A percentile compares a stretch with the other conserved stretches of the same genome.
These are phyloP conservation scores for Athripsodes cinereus DNA, from an alignment of 2,888 invertebrate species.

Conservation along the genomic window DNA sequence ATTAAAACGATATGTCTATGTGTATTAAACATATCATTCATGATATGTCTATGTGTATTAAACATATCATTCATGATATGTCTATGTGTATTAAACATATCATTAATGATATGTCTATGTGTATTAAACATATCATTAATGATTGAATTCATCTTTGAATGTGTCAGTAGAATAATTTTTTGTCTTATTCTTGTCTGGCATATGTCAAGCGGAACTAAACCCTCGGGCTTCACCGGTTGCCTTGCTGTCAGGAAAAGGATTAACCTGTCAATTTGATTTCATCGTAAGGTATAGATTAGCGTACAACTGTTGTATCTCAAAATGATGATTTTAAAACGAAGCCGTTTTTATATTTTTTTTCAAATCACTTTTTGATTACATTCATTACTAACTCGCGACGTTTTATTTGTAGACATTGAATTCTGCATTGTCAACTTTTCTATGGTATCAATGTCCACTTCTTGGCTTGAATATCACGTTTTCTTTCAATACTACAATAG, in stretches of 20 bases:
- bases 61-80: background rate
- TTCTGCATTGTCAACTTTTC: too few species aligned
- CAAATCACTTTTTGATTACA: background rate
- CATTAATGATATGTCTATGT: background rate
- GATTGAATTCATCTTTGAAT: too few species aligned
- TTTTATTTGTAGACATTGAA: too few species aligned
- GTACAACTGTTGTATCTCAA: conserved; percentile 17
- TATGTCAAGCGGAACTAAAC: conserved; percentile 25
- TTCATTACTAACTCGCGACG: too few species aligned
- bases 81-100: background rate
- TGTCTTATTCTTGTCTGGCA: conserved; percentile 27
- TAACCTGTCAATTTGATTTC: conserved; percentile 24
- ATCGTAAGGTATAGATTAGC: conserved; percentile 22
- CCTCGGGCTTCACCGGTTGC: conserved; percentile 17
- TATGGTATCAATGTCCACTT: too few species aligned
- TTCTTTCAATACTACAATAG: too few species aligned
- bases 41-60: background rate
- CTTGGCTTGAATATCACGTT: too few species aligned
- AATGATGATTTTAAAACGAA: background rate
- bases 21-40: background rate
- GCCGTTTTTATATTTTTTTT: background rate
- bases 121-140: background rate
- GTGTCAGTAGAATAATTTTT: background rate
- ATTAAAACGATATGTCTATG: background rate
- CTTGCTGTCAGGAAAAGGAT: conserved; percentile 23